Evolutionary conservation across 2,888 invertebrate species (phyloP).

Genomic region (Caenorhabditis macrosperma): DNA sequence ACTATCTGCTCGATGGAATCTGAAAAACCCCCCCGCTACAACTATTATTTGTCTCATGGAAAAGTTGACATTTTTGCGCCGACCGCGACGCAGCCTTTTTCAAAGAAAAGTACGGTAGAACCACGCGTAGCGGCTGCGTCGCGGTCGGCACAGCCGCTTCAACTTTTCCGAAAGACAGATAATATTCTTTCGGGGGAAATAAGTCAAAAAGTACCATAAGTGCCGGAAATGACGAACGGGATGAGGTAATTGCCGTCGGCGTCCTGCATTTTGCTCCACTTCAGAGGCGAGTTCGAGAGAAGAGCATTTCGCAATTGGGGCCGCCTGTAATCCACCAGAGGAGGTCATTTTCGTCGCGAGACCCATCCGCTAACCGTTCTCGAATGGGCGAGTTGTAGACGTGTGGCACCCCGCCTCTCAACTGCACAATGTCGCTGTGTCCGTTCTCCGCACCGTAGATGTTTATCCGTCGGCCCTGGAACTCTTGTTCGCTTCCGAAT

Average conservation of each 20-base stretch:
- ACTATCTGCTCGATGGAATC: conserved; percentile 65
- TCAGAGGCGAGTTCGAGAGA: conserved; percentile 61
- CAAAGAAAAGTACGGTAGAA: too few relatives aligned
- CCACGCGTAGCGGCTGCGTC: too few relatives aligned
- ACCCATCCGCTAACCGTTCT: neutral
- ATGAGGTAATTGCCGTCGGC: conserved; percentile 67
- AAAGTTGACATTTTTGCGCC: too few relatives aligned
- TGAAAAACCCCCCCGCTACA: too few relatives aligned
- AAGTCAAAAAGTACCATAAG: conserved; percentile 60
- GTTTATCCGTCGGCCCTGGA: conserved; percentile 69
- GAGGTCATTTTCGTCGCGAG: neutral
- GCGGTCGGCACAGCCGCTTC: too few relatives aligned
- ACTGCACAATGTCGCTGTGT: conserved; percentile 70
- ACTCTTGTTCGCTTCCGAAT: neutral
- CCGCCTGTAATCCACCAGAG: conserved; percentile 21
- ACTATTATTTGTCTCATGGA: too few relatives aligned
- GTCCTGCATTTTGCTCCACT: conserved; percentile 68
- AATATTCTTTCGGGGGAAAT: too few relatives aligned
- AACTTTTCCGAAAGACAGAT: too few relatives aligned
- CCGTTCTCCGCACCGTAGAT: conserved; percentile 69
- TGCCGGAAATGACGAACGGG: conserved; percentile 72
- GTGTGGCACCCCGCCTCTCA: conserved; percentile 24
- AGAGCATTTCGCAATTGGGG: conserved; percentile 56
- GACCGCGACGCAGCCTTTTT: too few relatives aligned
- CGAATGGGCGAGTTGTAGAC: conserved; percentile 9